These are phyloP conservation scores for Botia kubotai DNA, from an alignment of 2,797 vertebrate genomes.

Conservation along the genomic window DNA sequence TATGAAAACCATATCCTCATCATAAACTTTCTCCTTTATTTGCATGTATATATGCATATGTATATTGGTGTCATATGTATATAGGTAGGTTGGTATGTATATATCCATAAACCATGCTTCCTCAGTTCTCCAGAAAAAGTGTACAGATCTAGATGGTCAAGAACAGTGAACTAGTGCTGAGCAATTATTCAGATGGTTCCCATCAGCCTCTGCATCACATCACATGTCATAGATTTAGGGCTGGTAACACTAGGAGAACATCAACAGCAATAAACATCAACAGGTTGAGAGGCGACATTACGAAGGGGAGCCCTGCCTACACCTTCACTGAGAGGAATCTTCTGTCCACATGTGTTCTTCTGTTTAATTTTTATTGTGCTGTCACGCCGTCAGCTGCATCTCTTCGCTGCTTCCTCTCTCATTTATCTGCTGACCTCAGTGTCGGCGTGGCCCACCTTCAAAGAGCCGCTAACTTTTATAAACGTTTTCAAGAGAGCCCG, in stretches of 20 bases:
- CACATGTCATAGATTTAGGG: constrained; percentile 23
- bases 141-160: not conserved
- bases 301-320: not conserved
- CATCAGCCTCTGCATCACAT: constrained; percentile 5
- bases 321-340: not conserved
- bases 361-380: constrained; percentile 47
- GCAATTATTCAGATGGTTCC: constrained; percentile 12
- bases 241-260: constrained; percentile 10
- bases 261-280: not conserved
- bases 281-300: constrained; percentile 1
- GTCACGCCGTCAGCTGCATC: constrained; percentile 51
- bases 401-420: constrained; percentile 44
- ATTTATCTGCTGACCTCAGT: constrained; percentile 59
- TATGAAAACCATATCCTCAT: constrained; percentile 77
- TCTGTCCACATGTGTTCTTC: constrained; percentile 20
- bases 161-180: not conserved
- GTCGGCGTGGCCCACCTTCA: constrained; percentile 33
- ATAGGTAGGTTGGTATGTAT: no score
- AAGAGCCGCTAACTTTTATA: constrained; percentile 57
- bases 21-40: not conserved
- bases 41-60: no score
- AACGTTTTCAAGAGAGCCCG: constrained; percentile 9
- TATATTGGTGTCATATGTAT: no score
- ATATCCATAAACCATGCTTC: no score
- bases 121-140: no score